Percentiles rank a stretch among this genome's conserved stretches.
Conservation (phyloP, 1,140 invertebrate species). For the Nylanderia fulva region DNA sequence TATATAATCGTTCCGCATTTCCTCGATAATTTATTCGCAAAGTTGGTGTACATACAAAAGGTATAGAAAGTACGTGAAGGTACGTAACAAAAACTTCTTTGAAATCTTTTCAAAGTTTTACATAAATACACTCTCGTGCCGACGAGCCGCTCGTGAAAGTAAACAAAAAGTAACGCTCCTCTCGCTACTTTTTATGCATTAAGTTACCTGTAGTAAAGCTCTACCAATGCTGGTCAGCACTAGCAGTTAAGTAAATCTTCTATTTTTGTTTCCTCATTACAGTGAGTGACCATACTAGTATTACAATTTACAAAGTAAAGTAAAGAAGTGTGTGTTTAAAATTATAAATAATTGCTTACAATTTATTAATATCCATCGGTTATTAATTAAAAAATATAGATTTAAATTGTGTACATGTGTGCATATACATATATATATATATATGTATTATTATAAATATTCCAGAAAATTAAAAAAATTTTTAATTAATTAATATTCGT, state of each 20-base stretch:
- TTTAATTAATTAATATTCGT: not conserved
- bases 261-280: not conserved
- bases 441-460: not conserved
- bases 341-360: not conserved
- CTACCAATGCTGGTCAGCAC: constrained; percentile 13
- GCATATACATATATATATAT: not conserved
- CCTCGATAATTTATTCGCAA: constrained; percentile 37
- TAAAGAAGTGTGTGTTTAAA: not conserved
- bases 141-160: constrained; percentile 16
- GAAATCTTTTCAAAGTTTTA: constrained; percentile 55
- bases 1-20: constrained; percentile 1
- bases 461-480: not conserved
- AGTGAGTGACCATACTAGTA: not conserved
- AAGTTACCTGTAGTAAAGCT: constrained; percentile 15
- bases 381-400: not conserved
- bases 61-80: not conserved
- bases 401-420: not conserved
- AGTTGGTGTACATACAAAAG: constrained; percentile 24
- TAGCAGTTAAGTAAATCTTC: constrained; percentile 22
- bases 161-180: constrained; percentile 39
- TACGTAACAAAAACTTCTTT: constrained; percentile 50
- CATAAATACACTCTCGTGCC: constrained; percentile 37
- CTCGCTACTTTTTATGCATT: constrained; percentile 37
- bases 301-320: constrained; percentile 2
- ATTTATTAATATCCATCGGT: not conserved